Conservation (phyloP, 2,113 vertebrate genomes). For the Falcunculus frontatus region DNA sequence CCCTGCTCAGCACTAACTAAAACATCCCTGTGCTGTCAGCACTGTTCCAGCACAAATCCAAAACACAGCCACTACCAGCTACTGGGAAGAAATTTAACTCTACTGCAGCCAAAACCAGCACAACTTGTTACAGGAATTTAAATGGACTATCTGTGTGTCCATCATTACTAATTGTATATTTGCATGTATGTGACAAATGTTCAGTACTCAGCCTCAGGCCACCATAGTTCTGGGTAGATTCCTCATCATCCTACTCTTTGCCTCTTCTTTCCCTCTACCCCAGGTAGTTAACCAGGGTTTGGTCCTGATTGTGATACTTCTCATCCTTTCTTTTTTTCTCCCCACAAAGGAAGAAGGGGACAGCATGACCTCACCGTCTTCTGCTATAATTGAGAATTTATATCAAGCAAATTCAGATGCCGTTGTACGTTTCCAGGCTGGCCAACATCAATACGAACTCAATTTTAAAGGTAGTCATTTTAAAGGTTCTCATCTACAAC, state of each 20-base stretch:
- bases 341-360: slow-evolving; percentile 65
- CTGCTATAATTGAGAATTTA: slow-evolving; percentile 74
- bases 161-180: not conserved
- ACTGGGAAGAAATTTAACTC: not conserved
- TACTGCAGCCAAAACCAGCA: not conserved
- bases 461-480: slow-evolving; percentile 79
- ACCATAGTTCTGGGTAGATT: not conserved
- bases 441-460: slow-evolving; percentile 69
- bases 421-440: slow-evolving; percentile 69
- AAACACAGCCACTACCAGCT: not conserved
- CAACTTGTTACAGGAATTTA: not conserved
- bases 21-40: not conserved
- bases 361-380: slow-evolving; percentile 57
- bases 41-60: not conserved
- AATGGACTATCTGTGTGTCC: not conserved
- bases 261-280: not conserved
- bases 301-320: not conserved
- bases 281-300: not conserved
- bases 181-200: not conserved
- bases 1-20: not conserved
- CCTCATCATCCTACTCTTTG: not conserved
- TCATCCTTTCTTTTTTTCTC: not conserved
- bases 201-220: not conserved
- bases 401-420: slow-evolving; percentile 62
- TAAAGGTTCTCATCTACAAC: not conserved